These are phyloP conservation scores for Nannobrachium achirus DNA, from an alignment of 2,113 vertebrate species.

Conservation along the genomic window DNA sequence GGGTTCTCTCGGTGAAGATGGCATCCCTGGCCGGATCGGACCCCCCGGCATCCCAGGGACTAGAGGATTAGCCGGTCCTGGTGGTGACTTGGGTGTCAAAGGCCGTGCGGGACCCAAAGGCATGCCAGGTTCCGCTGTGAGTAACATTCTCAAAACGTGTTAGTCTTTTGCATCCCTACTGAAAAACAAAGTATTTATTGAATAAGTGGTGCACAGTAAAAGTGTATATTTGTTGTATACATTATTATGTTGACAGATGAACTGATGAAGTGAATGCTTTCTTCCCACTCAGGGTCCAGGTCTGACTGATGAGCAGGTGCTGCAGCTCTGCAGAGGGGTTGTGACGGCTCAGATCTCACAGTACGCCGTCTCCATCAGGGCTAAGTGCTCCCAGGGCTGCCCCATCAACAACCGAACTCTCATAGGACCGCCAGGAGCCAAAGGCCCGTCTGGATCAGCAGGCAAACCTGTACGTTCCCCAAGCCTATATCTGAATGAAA, in stretches of 20 bases:
- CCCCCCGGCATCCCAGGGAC: slow-evolving; percentile 77
- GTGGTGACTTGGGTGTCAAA: slow-evolving; percentile 73
- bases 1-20: slow-evolving; percentile 64
- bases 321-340: slow-evolving; percentile 78
- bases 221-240: no score
- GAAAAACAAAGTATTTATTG: background rate
- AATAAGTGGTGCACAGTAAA: no score
- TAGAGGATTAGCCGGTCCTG: slow-evolving; percentile 71
- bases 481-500: background rate
- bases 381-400: slow-evolving; percentile 78
- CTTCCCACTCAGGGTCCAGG: slow-evolving; percentile 73
- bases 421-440: slow-evolving; percentile 74
- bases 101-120: slow-evolving; percentile 78
- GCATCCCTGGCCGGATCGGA: slow-evolving; percentile 68
- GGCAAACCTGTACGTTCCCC: slow-evolving; percentile 70
- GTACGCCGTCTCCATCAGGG: slow-evolving; percentile 75
- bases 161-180: background rate
- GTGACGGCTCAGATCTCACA: slow-evolving; percentile 78
- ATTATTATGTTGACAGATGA: background rate
- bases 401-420: slow-evolving; percentile 77
- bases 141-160: slow-evolving; percentile 29
- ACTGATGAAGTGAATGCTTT: background rate
- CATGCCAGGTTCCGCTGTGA: slow-evolving; percentile 72
- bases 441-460: slow-evolving; percentile 56
- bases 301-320: slow-evolving; percentile 79